Percentiles rank a stretch among this genome's conserved stretches.
phyloP scores from a whole-genome alignment of 2,113 vertebrate species.

The Brachyistius frenatus region DNA sequence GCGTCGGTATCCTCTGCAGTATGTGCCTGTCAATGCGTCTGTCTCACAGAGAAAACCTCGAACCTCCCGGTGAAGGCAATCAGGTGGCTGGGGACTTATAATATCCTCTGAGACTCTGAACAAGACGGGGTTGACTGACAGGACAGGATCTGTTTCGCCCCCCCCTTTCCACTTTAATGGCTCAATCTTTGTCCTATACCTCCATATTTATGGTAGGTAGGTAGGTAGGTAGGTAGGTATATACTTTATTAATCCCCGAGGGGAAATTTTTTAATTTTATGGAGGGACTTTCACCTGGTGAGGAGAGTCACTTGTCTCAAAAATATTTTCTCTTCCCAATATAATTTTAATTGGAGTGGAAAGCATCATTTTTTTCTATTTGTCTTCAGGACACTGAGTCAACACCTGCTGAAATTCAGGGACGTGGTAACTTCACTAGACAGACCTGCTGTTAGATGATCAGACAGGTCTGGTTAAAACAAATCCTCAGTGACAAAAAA shows the following conservation, averaged over 20 bases:
- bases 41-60: conserved; percentile 52
- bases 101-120: conserved; percentile 68
- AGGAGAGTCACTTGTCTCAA: neutral
- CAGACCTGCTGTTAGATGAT: neutral
- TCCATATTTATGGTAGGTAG: conserved; percentile 8
- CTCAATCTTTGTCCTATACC: conserved; percentile 20
- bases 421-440: neutral
- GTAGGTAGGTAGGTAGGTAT: no score
- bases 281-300: neutral
- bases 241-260: no score
- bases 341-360: neutral
- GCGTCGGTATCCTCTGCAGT: conserved; percentile 43
- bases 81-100: conserved; percentile 69
- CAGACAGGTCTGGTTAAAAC: neutral
- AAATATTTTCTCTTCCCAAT: neutral
- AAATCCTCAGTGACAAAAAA: neutral
- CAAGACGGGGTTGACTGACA: conserved; percentile 63
- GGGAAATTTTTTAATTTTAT: no score
- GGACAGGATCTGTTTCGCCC: conserved; percentile 28
- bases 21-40: conserved; percentile 58
- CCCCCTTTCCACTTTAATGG: conserved; percentile 34
- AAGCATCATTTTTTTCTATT: neutral
- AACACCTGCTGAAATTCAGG: neutral
- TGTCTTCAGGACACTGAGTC: neutral
- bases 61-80: conserved; percentile 68